Percentiles rank a stretch among this genome's conserved stretches.
phyloP scores from a whole-genome alignment of 2,888 invertebrate species.

The Pterostichus niger region DNA sequence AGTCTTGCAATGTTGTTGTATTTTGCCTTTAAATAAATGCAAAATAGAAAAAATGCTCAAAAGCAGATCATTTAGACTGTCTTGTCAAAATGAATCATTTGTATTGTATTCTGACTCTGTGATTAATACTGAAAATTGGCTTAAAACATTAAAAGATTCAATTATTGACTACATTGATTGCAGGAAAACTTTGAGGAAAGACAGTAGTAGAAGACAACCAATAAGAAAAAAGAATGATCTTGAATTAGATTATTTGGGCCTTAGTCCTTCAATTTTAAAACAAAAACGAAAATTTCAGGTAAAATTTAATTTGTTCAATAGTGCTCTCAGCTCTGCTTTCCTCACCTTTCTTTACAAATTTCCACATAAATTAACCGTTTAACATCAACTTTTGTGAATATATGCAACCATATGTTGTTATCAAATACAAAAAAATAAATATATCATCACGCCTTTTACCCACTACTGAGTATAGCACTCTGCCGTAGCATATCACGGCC shows the following conservation, averaged over 20 bases:
- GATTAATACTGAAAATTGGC: slow-evolving; percentile 80
- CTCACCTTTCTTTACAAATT: too few species aligned
- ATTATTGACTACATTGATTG: slow-evolving; percentile 80
- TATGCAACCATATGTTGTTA: too few species aligned
- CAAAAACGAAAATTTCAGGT: slow-evolving; percentile 74
- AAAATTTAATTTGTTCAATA: background rate
- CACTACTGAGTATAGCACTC: too few species aligned
- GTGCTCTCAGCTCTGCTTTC: background rate
- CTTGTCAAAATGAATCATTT: slow-evolving; percentile 80
- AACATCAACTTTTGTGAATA: too few species aligned
- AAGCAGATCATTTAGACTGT: slow-evolving; percentile 81
- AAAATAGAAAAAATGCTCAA: slow-evolving; percentile 81
- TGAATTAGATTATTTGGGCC: slow-evolving; percentile 78
- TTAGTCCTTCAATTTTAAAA: slow-evolving; percentile 78
- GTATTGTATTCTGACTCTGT: slow-evolving; percentile 80
- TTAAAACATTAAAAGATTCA: slow-evolving; percentile 79
- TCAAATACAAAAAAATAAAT: too few species aligned
- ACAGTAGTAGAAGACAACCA: slow-evolving; percentile 82
- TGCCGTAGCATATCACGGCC: too few species aligned
- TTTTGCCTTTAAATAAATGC: slow-evolving; percentile 86
- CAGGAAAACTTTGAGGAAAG: slow-evolving; percentile 82
- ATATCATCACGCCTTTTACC: too few species aligned
- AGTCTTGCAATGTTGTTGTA: slow-evolving; percentile 82
- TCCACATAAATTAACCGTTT: too few species aligned
- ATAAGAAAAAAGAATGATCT: slow-evolving; percentile 80